A percentile compares a stretch with the other conserved stretches of the same genome.
Conservation (phyloP, 1,140 invertebrate genomes). For the Camponotus pennsylvanicus region DNA sequence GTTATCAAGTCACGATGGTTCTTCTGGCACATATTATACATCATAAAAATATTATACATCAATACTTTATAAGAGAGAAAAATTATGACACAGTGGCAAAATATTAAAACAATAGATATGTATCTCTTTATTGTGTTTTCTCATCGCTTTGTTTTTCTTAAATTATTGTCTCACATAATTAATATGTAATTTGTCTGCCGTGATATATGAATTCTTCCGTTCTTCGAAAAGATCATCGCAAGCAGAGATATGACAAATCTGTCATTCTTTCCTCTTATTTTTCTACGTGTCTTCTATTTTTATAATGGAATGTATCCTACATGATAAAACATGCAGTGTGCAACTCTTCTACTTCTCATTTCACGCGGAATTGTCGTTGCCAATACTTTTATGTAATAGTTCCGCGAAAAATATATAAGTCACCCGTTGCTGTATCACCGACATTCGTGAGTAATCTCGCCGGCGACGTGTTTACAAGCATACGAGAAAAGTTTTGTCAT, state of each 20-base stretch:
- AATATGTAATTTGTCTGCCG: neutral
- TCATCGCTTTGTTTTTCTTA: slow-evolving; percentile 3
- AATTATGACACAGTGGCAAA: neutral
- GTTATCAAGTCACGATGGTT: neutral
- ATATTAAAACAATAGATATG: neutral
- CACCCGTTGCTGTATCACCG: slow-evolving; percentile 8
- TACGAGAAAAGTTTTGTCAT: slow-evolving; percentile 54
- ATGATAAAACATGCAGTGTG: neutral
- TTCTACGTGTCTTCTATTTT: neutral
- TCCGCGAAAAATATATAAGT: slow-evolving; percentile 53
- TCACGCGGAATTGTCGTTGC: neutral
- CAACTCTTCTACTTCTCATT: neutral
- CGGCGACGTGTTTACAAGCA: slow-evolving; percentile 52
- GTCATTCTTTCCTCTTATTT: slow-evolving; percentile 5
- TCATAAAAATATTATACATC: neutral
- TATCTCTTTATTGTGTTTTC: neutral
- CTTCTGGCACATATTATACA: neutral
- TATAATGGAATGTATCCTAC: slow-evolving; percentile 12
- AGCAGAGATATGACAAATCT: slow-evolving; percentile 39
- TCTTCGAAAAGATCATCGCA: slow-evolving; percentile 12
- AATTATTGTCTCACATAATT: slow-evolving; percentile 16
- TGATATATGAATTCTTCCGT: slow-evolving; percentile 34
- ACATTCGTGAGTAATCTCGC: slow-evolving; percentile 49
- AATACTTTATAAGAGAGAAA: neutral
- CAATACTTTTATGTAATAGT: slow-evolving; percentile 53